Evolutionary conservation across 1,140 invertebrate species (phyloP), one percentile per base, ranked within the genome.

Genomic region (Tetramorium simillimum): DNA sequence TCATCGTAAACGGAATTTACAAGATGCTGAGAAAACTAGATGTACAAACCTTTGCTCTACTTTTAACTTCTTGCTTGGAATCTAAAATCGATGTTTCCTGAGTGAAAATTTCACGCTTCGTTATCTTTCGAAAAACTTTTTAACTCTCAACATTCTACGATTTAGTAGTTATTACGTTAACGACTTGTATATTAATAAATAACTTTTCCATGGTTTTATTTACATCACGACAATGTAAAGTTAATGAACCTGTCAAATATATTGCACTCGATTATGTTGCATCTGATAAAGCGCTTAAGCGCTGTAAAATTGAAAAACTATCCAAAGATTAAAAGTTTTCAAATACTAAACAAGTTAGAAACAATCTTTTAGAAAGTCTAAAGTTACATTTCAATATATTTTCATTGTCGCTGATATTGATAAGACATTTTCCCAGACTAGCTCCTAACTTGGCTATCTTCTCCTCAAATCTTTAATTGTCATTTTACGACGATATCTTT

Each of bases 291-390:
- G 14, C 12, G 33, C 18, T 28, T 18, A 67, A 43, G 37, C 14
- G 49, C 10, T n/a, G 4, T 3, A 0, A 60, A 58, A 43, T 24
- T 58, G 43, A 53, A 28, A 53, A 73, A 73, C 18, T 76, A 43
- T 28, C 14, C n/a, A 10, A 58, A 76, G 37, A 76, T 60, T 37
- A n/a, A 60, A 76, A 76, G 51, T 53, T 75, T 75, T 75, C 51
- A 75, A 40, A 28, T 43, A 24, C n/a, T 43, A 76, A 60, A 60
- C n/a, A 60, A 43, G 21, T 24, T 60, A 58, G 12, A 58, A 56
- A 37, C 49, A n/a, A 75, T 60, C 37, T 60, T 76, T 21, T 40
- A 10, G 6, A 58, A 60, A 37, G 18, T 76, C 21, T 40, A 60
- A 75, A 75, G 53, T 76, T 56, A 24, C 18, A n/a, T 51, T 53